Evolutionary conservation across 2,113 vertebrate species (phyloP), one percentile per base, ranked within the genome.

Genomic region (Chrysemys picta): DNA sequence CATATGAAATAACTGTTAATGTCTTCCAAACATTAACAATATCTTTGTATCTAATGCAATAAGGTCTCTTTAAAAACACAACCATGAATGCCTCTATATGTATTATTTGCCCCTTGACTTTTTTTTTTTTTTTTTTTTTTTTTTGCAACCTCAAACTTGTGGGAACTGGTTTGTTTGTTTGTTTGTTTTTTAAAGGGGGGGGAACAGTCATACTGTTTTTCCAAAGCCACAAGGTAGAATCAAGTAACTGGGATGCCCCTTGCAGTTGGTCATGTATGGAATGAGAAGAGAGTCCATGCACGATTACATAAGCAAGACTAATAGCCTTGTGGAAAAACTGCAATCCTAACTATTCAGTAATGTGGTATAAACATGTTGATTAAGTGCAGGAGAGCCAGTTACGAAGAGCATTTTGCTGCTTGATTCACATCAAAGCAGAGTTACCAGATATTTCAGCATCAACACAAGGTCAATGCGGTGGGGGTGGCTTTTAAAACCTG

Each of bases 231-330:
- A 16, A 22, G 35, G 50, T n/a, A 53, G 42, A 80, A 80, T 80
- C 17, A n/a, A 50, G 50, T 50, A 80, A 80, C 29, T 52, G 8
- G 29, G 79, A 24, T 53, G 49, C 6, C 49, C 9, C 6, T 62
- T 94, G 10, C 24, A 62, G 59, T 62, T 62, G 29, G 25, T 62
- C 14, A 35, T 62, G 29, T 31, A 35, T 29, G 29, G 59, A 62
- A 6, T 0, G 0, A 17, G 1, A 0, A 25, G 4, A 2, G 16
- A 79, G 89, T 75, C 56, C n/a, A 54, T 19, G 4, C 5, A 1
- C 10, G 7, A 27, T 76, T 6, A 2, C 1, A 1, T 1, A 0
- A 3, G n/a, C 85, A 89, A 90, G 54, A 50, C 13, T 88, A 6
- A 56, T 72, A 90, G 65, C 31, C 4, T 53, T 72, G 78, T 4